Evolutionary conservation across 2,797 vertebrate species (phyloP).

Genomic region (Sciurus vulgaris): DNA sequence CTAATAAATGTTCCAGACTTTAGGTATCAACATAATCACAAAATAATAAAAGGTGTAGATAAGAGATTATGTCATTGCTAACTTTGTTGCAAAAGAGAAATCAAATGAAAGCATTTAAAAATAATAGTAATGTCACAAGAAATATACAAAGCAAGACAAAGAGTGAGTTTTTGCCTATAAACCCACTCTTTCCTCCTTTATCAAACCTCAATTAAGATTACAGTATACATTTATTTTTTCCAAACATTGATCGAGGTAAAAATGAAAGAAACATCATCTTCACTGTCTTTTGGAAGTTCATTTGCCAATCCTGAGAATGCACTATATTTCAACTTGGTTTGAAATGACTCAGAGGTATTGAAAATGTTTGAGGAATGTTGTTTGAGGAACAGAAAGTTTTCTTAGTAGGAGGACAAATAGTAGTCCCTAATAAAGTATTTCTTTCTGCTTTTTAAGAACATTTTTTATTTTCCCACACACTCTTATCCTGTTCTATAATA

Average conservation of each 20-base stretch:
- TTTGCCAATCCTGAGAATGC: background rate
- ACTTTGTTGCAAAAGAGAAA: background rate
- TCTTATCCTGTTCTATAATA: background rate
- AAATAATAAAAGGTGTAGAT: background rate
- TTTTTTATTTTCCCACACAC: background rate
- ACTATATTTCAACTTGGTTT: background rate
- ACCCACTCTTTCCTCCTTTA: background rate
- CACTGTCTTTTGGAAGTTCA: background rate
- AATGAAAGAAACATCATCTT: background rate
- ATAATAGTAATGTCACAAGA: constrained; percentile 20
- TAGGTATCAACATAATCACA: background rate
- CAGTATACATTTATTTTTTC: background rate
- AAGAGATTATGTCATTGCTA: background rate
- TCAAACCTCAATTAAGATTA: background rate
- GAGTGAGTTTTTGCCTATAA: background rate
- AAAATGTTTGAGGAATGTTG: constrained; percentile 49
- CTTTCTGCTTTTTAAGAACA: constrained; percentile 25
- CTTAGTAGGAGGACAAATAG: background rate
- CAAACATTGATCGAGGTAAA: background rate
- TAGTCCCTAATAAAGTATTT: background rate
- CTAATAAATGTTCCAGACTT: constrained; percentile 25
- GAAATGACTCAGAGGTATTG: constrained; percentile 19
- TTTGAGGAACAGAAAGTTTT: constrained; percentile 11
- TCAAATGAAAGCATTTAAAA: background rate
- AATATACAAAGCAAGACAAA: background rate